These are phyloP conservation scores for Gallinago undulata DNA, from an alignment of 2,113 vertebrate species.

Conservation along the genomic window DNA sequence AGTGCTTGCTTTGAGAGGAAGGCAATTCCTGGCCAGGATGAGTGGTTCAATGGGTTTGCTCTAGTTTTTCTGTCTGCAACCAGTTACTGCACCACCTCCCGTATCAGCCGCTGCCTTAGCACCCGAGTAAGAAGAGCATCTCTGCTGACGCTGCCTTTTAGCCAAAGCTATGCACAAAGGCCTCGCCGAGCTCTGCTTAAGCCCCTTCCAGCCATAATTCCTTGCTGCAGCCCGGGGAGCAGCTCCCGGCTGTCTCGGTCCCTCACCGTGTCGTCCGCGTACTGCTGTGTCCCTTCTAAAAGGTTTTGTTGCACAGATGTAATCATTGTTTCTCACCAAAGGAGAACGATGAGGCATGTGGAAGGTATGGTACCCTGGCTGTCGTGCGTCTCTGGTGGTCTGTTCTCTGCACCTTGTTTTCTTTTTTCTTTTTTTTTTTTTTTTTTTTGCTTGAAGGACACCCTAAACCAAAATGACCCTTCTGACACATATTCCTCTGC, in stretches of 20 bases:
- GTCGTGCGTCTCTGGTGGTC: not conserved
- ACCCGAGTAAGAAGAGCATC: not conserved
- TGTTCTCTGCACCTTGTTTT: not conserved
- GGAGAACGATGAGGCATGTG: conserved; percentile 17
- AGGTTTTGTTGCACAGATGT: not conserved
- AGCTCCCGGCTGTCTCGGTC: not conserved
- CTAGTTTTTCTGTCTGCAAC: not conserved
- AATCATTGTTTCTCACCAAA: not conserved
- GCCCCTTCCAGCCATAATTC: not conserved
- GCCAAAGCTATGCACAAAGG: not conserved
- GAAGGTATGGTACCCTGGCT: not conserved
- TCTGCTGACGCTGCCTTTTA: not conserved
- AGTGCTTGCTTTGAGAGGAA: not conserved
- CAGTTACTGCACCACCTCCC: not conserved
- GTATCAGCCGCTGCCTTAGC: not conserved
- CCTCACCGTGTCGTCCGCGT: not conserved
- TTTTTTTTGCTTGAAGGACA: not conserved
- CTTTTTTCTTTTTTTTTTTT: no score
- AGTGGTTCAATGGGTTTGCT: not conserved
- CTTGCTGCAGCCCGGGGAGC: not conserved
- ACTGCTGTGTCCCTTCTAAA: not conserved
- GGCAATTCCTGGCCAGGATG: not conserved
- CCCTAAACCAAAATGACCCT: not conserved
- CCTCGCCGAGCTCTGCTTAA: not conserved
- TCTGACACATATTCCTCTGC: not conserved